Base-by-base conservation (phyloP, 2,113 vertebrate genomes). In the Syngnathoides biaculeatus region DNA sequence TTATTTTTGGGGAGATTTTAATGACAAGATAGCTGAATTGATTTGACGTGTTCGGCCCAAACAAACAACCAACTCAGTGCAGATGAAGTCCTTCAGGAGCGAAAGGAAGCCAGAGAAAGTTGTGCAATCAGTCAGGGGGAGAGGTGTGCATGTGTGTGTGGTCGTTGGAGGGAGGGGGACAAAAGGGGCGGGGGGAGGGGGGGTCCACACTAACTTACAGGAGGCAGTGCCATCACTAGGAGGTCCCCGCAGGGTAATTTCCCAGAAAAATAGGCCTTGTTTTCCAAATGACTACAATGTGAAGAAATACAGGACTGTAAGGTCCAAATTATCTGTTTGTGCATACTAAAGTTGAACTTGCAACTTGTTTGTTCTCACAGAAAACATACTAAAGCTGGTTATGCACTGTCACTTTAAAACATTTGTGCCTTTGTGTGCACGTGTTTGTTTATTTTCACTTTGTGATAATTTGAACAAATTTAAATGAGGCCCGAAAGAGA, bases 161-260 rank as follows among this genome's bases (percentile, higher is more conserved):
- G 52, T 22, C 15, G n/a, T n/a, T n/a, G n/a, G n/a, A n/a, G n/a
- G n/a, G n/a, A n/a, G n/a, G n/a, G n/a, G n/a, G n/a, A n/a, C n/a
- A n/a, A n/a, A n/a, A n/a, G n/a, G n/a, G n/a, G n/a, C n/a, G n/a
- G n/a, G n/a, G n/a, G 1, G 66, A 78, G 68, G 52, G 42, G 57
- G 64, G 57, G 80, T 73, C 77, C 80, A 73, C 57, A 74, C 52
- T 3, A 77, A 79, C 69, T 73, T 84, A 84, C 73, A 74, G 77
- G 84, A 85, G 86, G 76, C 67, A 73, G 64, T 84, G 81, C 85
- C 88, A 87, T 85, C 85, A 82, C 78, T 75, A 85, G 81, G 88
- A 85, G 84, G 84, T 77, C 85, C 83, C 72, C 60, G 84, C 72
- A 68, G 84, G 80, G 86, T 80, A 77, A 80, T 80, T 89, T 89